These are phyloP conservation scores for Ametastegia equiseti DNA, from an alignment of 2,888 invertebrate genomes.

Conservation along the genomic window DNA sequence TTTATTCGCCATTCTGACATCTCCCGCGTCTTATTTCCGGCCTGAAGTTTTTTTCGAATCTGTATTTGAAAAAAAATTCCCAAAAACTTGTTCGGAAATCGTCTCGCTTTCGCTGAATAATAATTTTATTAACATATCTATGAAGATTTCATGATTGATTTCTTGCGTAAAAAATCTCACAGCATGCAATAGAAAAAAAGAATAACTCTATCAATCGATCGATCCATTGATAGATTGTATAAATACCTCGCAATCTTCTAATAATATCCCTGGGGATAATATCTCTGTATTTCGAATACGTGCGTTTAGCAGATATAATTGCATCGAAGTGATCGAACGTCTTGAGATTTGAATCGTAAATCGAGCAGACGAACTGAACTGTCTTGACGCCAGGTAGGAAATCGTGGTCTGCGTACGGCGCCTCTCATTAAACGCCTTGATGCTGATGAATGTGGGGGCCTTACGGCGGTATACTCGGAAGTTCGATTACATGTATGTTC, in stretches of 20 bases:
- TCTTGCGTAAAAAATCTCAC: too few species aligned
- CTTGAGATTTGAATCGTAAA: conserved; percentile 28
- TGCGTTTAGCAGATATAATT: too few species aligned
- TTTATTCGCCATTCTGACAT: conserved; percentile 35
- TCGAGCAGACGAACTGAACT: conserved; percentile 19
- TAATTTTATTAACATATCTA: too few species aligned
- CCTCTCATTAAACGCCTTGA: conserved; percentile 11
- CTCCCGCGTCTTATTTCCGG: not conserved
- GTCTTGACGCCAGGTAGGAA: conserved; percentile 34
- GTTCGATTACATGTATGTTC: too few species aligned
- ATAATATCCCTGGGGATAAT: too few species aligned
- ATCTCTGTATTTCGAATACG: too few species aligned
- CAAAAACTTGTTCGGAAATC: not conserved
- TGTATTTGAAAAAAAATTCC: not conserved
- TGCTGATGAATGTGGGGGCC: not conserved
- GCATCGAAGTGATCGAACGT: not conserved
- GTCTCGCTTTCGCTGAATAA: too few species aligned
- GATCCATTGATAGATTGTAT: too few species aligned
- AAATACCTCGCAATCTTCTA: too few species aligned
- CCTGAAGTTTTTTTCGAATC: not conserved
- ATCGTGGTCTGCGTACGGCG: conserved; percentile 44
- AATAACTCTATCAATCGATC: too few species aligned
- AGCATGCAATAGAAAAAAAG: too few species aligned
- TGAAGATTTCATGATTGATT: too few species aligned
- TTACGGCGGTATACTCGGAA: not conserved